Conservation (phyloP, 2,888 invertebrate species). For the Nebria salina region DNA sequence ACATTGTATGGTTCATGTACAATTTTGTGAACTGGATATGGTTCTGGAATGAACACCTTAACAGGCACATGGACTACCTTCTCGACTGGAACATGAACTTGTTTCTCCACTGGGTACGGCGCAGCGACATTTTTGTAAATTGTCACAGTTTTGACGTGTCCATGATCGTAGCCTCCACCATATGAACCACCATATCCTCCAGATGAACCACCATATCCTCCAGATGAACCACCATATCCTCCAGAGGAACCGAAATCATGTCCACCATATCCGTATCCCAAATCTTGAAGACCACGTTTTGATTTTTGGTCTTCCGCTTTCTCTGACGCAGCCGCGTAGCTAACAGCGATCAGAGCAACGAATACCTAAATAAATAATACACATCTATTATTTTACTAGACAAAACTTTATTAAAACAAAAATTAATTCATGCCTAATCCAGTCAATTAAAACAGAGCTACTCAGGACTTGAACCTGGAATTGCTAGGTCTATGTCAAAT, state of each 20-base stretch:
- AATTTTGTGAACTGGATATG: constrained; percentile 75
- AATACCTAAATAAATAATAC: constrained; percentile 65
- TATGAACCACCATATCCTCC: constrained; percentile 46
- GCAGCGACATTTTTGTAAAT: constrained; percentile 76
- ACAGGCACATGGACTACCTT: constrained; percentile 62
- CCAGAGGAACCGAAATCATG: constrained; percentile 17
- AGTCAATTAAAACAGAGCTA: too few species aligned
- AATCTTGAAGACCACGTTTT: constrained; percentile 75
- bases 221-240: constrained; percentile 4
- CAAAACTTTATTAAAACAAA: too few species aligned
- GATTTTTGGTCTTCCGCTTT: constrained; percentile 70
- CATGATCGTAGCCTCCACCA: constrained; percentile 19
- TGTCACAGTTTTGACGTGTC: constrained; percentile 53
- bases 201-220: constrained; percentile 9
- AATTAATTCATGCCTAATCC: too few species aligned
- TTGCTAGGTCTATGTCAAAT: too few species aligned
- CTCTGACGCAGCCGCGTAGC: constrained; percentile 67
- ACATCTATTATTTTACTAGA: background rate
- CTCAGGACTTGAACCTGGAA: too few species aligned
- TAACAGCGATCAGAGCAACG: constrained; percentile 73
- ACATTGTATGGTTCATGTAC: constrained; percentile 75
- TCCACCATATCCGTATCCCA: constrained; percentile 75
- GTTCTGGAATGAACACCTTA: constrained; percentile 60
- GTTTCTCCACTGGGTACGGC: constrained; percentile 73
- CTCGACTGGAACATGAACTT: constrained; percentile 69